These are phyloP conservation scores for Mastomys natalensis DNA, from an alignment of 2,113 vertebrate species.

Conservation along the genomic window DNA sequence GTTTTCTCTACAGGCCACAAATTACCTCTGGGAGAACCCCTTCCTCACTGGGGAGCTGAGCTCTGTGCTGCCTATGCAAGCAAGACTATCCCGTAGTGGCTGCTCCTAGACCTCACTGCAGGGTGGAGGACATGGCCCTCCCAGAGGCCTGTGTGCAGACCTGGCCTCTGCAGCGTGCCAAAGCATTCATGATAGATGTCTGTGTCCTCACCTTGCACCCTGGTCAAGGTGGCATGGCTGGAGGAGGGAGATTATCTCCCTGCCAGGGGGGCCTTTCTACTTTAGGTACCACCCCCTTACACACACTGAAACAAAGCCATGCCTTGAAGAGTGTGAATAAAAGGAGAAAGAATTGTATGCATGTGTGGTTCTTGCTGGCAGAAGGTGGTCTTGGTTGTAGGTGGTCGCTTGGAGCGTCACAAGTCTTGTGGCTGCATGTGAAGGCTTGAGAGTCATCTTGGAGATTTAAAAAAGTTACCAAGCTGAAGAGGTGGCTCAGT, in stretches of 20 bases:
- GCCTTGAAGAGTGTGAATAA: conserved; percentile 78
- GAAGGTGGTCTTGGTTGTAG: not conserved
- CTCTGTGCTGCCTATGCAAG: not conserved
- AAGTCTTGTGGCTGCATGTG: not conserved
- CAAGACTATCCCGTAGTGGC: not conserved
- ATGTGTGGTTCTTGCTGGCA: not conserved
- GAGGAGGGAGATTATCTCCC: not conserved
- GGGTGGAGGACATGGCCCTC: not conserved
- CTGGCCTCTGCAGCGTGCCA: not conserved
- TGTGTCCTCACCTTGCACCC: not conserved
- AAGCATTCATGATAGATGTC: too few species aligned
- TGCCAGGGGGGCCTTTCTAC: not conserved
- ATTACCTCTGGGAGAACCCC: not conserved
- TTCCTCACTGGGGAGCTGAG: not conserved
- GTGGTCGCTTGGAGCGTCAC: not conserved
- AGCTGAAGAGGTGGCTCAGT: not conserved
- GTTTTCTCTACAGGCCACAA: not conserved
- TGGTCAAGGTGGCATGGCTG: not conserved
- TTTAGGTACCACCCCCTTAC: not conserved
- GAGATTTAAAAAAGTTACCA: not conserved
- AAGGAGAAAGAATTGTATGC: conserved; percentile 35
- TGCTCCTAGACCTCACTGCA: conserved; percentile 47
- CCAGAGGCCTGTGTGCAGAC: conserved; percentile 20
- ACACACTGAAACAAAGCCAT: conserved; percentile 62
- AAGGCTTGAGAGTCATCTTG: not conserved